phyloP scores from a whole-genome alignment of 2,113 vertebrate species.

The zebrafish (Danio rerio) region GRCz12tu NC_133198.1:25658001-25658500 shows the following conservation, averaged over 20 bases:
- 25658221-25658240: background rate
- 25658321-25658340: no score
- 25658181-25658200: background rate
- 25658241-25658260: background rate
- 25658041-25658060: conserved; percentile 15
- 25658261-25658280: no score
- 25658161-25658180: background rate
- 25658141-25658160: background rate
- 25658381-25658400: background rate
- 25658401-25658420: no score
- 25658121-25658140: background rate
- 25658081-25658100: background rate
- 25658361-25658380: no score
- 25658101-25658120: background rate
- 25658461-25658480: no score
- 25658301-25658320: no score
- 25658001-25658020: conserved; percentile 45
- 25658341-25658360: no score
- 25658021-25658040: background rate
- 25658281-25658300: no score
- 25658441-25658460: no score
- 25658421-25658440: no score
- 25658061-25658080: background rate
- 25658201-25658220: background rate
- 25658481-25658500: no score